Conservation (phyloP, 1,140 invertebrate genomes). For the Solenopsis invicta region DNA sequence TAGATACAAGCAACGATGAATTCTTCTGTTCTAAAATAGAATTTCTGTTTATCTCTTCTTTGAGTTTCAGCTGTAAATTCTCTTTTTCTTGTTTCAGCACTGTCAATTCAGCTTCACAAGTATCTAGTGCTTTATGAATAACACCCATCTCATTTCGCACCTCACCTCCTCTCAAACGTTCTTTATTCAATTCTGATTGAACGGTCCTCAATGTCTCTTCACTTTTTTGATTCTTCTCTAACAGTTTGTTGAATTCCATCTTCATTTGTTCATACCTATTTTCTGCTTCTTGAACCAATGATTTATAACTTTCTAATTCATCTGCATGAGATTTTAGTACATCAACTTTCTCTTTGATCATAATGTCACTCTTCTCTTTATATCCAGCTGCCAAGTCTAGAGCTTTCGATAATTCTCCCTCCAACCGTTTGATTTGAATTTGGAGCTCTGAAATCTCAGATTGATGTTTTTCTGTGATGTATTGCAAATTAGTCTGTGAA, state of each 20-base stretch:
- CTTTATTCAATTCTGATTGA: constrained; percentile 84
- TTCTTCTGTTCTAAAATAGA: constrained; percentile 87
- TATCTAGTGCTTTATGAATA: constrained; percentile 87
- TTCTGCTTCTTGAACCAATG: constrained; percentile 81
- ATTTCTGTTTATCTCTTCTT: constrained; percentile 87
- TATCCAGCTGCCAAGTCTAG: constrained; percentile 90
- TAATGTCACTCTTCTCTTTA: constrained; percentile 89
- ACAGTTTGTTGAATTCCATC: constrained; percentile 80
- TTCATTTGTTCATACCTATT: constrained; percentile 80
- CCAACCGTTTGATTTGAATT: constrained; percentile 88
- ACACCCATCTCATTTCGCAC: constrained; percentile 85
- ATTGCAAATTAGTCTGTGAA: constrained; percentile 81
- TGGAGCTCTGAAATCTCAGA: constrained; percentile 78
- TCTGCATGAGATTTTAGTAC: constrained; percentile 81
- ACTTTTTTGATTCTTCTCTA: constrained; percentile 78
- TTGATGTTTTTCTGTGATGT: constrained; percentile 81
- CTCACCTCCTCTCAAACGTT: constrained; percentile 80
- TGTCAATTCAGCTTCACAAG: constrained; percentile 87
- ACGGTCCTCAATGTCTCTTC: constrained; percentile 79
- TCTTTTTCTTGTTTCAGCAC: constrained; percentile 87
- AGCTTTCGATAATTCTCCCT: constrained; percentile 90
- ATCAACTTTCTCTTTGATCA: constrained; percentile 87
- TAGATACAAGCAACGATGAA: constrained; percentile 82
- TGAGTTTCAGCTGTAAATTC: constrained; percentile 86
- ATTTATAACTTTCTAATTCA: constrained; percentile 84